phyloP scores from a whole-genome alignment of 2,113 vertebrate genomes.

The crab-eating macaque (Macaca fascicularis) region DNA sequence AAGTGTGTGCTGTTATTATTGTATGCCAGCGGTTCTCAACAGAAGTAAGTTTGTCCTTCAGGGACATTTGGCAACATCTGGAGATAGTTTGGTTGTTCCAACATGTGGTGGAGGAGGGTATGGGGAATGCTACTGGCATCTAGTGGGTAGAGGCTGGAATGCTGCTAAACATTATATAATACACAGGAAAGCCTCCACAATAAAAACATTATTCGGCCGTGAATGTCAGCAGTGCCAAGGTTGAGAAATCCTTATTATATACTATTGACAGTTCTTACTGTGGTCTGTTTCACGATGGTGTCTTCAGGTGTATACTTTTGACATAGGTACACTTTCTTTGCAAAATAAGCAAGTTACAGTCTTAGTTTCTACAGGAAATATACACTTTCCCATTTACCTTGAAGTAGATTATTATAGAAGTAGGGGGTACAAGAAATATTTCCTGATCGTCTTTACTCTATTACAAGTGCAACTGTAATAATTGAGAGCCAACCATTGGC shows the following conservation, averaged over 20 bases:
- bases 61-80: background rate
- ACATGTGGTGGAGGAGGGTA: background rate
- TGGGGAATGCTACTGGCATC: background rate
- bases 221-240: background rate
- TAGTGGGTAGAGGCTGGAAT: background rate
- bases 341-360: slow-evolving; percentile 18
- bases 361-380: slow-evolving; percentile 30
- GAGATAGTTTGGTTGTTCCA: background rate
- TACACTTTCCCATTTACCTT: background rate
- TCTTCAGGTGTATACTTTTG: background rate
- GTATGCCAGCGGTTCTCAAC: background rate
- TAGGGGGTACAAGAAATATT: background rate
- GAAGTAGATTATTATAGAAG: background rate
- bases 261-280: slow-evolving; percentile 26
- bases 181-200: background rate
- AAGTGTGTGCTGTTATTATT: background rate
- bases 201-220: background rate
- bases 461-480: background rate
- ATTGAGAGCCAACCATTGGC: background rate
- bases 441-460: background rate
- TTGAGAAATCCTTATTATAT: background rate
- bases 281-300: slow-evolving; percentile 18
- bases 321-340: background rate
- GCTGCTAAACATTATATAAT: background rate
- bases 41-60: background rate